These are phyloP conservation scores for Sinodicranocentrus sp. DNA, from an alignment of 2,888 invertebrate genomes.

Conservation along the genomic window DNA sequence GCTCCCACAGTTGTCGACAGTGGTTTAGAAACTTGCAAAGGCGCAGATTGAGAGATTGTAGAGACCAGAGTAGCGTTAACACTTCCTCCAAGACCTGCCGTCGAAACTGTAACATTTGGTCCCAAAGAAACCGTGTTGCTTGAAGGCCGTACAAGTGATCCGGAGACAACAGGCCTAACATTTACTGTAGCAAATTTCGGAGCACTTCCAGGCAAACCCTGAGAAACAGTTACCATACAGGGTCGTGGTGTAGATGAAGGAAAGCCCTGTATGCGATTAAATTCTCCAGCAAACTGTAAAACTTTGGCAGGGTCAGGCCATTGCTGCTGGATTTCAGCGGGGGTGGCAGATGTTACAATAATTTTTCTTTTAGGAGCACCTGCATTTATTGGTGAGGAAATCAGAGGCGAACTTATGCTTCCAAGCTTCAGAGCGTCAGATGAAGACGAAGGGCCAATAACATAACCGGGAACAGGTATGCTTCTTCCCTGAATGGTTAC, in stretches of 20 bases:
- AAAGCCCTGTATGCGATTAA: constrained; percentile 15
- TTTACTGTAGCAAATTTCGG: not conserved
- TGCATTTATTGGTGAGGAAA: not conserved
- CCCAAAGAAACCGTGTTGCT: constrained; percentile 1
- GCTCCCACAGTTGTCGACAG: no score
- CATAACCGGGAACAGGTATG: not conserved
- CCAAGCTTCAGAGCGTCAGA: not conserved
- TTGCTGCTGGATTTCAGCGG: constrained; percentile 12
- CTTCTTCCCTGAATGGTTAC: not conserved
- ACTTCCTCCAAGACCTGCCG: no score
- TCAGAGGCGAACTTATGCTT: no score
- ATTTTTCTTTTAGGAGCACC: constrained; percentile 9
- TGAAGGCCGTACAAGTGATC: constrained; percentile 20
- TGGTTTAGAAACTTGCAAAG: no score
- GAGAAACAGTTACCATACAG: no score
- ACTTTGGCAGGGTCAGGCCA: constrained; percentile 46
- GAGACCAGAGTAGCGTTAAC: no score
- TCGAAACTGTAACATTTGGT: not conserved
- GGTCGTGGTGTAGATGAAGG: not conserved
- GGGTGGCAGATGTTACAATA: constrained; percentile 36
- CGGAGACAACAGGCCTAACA: constrained; percentile 12
- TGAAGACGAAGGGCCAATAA: not conserved
- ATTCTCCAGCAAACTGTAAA: constrained; percentile 32
- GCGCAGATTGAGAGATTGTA: no score
- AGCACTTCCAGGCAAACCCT: not conserved